Evolutionary conservation across 2,113 vertebrate genomes (phyloP).

Genomic region (Cygnus buccinator): DNA sequence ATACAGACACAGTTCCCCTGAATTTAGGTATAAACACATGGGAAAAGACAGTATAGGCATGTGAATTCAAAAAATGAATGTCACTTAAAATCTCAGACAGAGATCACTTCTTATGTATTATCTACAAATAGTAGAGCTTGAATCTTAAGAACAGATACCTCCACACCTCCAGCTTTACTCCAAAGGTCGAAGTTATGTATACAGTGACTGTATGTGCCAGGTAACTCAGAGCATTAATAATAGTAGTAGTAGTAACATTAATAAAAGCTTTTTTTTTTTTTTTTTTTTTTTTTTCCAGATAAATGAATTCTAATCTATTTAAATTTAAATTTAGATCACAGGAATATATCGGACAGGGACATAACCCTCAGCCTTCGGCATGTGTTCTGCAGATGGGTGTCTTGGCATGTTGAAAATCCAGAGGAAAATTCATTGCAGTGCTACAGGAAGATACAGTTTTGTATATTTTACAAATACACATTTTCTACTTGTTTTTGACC

Average conservation of each 20-base stretch:
- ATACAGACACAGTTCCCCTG: neutral
- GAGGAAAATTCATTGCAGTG: neutral
- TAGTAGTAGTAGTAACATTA: neutral
- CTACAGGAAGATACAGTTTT: neutral
- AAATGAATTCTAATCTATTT: neutral
- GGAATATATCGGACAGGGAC: neutral
- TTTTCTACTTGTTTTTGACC: neutral
- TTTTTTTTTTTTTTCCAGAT: neutral
- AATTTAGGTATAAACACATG: neutral
- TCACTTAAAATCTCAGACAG: neutral
- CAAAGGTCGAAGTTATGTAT: neutral
- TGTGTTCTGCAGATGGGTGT: neutral
- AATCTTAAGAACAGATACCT: neutral
- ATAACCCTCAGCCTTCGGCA: neutral
- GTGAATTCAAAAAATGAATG: neutral
- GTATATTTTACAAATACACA: neutral
- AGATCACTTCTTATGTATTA: neutral
- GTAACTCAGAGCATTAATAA: neutral
- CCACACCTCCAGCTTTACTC: neutral
- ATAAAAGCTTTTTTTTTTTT: neutral
- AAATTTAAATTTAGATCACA: neutral
- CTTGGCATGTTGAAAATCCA: neutral
- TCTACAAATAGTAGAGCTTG: neutral
- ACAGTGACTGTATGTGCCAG: neutral
- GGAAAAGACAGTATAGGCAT: neutral